phyloP scores from a whole-genome alignment of 2,888 invertebrate species.

The Oscheius myriophilus region DNA sequence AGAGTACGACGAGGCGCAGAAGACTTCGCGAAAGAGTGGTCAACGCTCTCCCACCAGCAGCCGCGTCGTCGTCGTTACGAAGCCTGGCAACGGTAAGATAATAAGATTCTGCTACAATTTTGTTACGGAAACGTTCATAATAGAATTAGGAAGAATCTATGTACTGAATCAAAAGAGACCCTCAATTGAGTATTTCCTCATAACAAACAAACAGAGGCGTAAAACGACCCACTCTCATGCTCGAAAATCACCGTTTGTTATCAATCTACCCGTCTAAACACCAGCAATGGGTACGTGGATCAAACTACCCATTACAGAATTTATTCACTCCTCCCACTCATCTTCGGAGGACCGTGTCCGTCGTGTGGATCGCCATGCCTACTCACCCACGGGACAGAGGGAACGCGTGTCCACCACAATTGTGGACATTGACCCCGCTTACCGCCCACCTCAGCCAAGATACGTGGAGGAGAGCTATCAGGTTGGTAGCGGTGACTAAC shows the following conservation, averaged over 20 bases:
- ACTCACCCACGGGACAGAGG: slow-evolving; percentile 38
- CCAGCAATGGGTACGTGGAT: not conserved
- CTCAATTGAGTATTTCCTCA: no score
- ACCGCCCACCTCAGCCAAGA: slow-evolving; percentile 21
- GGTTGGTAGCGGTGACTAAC: not conserved
- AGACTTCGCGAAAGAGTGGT: slow-evolving; percentile 1
- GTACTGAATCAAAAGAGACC: no score
- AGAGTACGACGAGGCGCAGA: slow-evolving; percentile 26
- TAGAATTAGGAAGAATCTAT: no score
- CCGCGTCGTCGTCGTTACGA: slow-evolving; percentile 26
- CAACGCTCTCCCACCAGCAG: not conserved
- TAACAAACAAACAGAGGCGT: no score
- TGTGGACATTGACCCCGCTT: slow-evolving; percentile 52
- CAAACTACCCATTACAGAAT: not conserved
- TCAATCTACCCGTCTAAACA: not conserved
- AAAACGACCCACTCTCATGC: no score
- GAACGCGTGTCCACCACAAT: slow-evolving; percentile 51
- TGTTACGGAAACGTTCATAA: no score
- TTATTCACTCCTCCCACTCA: not conserved
- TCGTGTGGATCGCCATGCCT: slow-evolving; percentile 33
- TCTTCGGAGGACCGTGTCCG: slow-evolving; percentile 25
- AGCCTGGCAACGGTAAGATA: slow-evolving; percentile 23
- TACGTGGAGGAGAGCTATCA: slow-evolving; percentile 31
- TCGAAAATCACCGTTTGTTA: not conserved
- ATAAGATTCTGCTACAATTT: not conserved